A percentile compares a stretch with the other conserved stretches of the same genome.
Evolutionary conservation across 2,888 invertebrate genomes (phyloP).

Genomic region (Acronicta leporina): DNA sequence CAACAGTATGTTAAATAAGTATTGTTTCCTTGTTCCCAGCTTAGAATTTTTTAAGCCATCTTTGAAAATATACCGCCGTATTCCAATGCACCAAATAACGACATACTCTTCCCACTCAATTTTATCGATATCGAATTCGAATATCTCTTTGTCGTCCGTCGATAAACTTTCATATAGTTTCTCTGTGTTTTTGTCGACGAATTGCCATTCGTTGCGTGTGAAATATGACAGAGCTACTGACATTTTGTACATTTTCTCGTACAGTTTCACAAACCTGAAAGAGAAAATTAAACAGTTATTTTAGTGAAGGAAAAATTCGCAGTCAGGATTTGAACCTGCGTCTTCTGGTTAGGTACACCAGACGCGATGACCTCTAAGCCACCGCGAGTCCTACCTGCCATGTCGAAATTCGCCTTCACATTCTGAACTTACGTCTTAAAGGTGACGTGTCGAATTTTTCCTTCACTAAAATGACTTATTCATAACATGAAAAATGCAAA

Average conservation of each 20-base stretch:
- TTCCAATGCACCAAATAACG: conserved; percentile 50
- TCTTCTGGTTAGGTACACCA: too few relatives aligned
- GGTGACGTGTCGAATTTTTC: too few relatives aligned
- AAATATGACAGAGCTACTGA: conserved; percentile 47
- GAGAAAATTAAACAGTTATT: background rate
- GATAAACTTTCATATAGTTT: conserved; percentile 44
- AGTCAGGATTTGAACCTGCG: too few relatives aligned
- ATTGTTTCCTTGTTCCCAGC: conserved; percentile 43
- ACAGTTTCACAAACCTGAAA: conserved; percentile 57
- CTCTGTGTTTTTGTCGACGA: conserved; percentile 54
- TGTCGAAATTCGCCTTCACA: too few relatives aligned
- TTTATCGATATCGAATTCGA: conserved; percentile 53
- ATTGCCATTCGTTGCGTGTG: conserved; percentile 55
- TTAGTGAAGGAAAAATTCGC: too few relatives aligned
- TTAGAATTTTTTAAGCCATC: conserved; percentile 54
- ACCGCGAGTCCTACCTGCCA: too few relatives aligned
- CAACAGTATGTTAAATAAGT: conserved; percentile 32
- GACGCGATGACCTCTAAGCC: too few relatives aligned
- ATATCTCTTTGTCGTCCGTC: conserved; percentile 55
- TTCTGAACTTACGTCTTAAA: too few relatives aligned
- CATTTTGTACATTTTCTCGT: conserved; percentile 56
- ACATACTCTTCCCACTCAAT: conserved; percentile 54
- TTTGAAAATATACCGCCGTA: conserved; percentile 58
- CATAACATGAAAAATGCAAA: background rate
- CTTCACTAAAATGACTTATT: too few relatives aligned